Percentiles rank a stretch among this genome's conserved stretches.
Conservation (phyloP, 2,888 invertebrate genomes). For the Eledone cirrhosa region DNA sequence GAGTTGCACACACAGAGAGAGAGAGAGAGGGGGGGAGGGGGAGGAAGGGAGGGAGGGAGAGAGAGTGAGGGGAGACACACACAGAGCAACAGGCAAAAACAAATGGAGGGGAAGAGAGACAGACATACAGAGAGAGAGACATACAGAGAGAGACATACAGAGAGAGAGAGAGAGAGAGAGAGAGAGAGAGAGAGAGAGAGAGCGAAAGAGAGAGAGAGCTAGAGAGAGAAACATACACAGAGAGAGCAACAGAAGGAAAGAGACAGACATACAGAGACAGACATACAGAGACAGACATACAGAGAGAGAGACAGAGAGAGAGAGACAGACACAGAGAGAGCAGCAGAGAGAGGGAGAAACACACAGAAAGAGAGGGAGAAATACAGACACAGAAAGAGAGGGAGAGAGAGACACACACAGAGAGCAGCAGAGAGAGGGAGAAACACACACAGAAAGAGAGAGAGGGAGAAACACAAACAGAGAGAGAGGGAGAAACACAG, state of each 20-base stretch:
- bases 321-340: neutral
- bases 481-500: too few species aligned
- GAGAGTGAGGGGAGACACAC: neutral
- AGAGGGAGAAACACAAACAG: too few species aligned
- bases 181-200: too few species aligned
- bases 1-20: neutral
- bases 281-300: neutral
- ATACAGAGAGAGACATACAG: too few species aligned
- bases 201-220: too few species aligned
- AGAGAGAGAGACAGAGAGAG: neutral
- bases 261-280: neutral
- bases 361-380: neutral
- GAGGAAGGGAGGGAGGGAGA: neutral
- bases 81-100: too few species aligned
- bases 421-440: constrained; percentile 2
- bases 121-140: too few species aligned
- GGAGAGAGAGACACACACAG: neutral
- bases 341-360: neutral
- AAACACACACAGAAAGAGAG: too few species aligned
- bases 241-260: too few species aligned
- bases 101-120: too few species aligned
- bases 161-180: too few species aligned
- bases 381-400: neutral
- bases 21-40: constrained; percentile 16
- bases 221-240: too few species aligned